Evolutionary conservation across 2,888 invertebrate species (phyloP).

Genomic region (Thymelicus lineola): DNA sequence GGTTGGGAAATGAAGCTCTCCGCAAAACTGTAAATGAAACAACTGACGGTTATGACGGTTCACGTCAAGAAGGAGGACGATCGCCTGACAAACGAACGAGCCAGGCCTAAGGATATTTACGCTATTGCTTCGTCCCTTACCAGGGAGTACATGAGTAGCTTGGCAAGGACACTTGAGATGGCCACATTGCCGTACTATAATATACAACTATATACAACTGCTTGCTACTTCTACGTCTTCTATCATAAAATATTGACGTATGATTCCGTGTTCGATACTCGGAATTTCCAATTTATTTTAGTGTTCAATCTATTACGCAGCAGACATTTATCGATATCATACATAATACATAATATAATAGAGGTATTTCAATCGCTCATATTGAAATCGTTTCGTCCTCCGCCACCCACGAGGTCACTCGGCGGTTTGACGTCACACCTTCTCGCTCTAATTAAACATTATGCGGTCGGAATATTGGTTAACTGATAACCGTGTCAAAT

Average conservation of each 20-base stretch:
- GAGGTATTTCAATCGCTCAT: not conserved
- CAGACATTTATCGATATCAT: not conserved
- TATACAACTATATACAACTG: too few species aligned
- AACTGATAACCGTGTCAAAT: constrained; percentile 25
- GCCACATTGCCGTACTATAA: too few species aligned
- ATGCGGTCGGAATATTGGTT: constrained; percentile 22
- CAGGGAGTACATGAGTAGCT: too few species aligned
- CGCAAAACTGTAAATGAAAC: too few species aligned
- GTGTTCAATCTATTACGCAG: not conserved
- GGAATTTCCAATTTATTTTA: not conserved
- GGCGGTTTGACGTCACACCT: constrained; percentile 22
- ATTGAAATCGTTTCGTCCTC: constrained; percentile 1
- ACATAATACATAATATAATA: not conserved
- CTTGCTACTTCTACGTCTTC: not conserved
- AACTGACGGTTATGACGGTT: too few species aligned
- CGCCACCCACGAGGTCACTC: constrained; percentile 9
- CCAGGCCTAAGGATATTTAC: too few species aligned
- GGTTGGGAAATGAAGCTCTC: too few species aligned
- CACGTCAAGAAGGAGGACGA: too few species aligned
- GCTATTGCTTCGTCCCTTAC: too few species aligned
- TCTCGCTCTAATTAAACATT: constrained; percentile 31
- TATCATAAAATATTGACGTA: not conserved
- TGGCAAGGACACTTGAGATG: too few species aligned
- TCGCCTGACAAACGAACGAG: too few species aligned
- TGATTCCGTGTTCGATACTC: not conserved